Conservation (phyloP, 2,113 vertebrate genomes). For the Platycercus adscitus region DNA sequence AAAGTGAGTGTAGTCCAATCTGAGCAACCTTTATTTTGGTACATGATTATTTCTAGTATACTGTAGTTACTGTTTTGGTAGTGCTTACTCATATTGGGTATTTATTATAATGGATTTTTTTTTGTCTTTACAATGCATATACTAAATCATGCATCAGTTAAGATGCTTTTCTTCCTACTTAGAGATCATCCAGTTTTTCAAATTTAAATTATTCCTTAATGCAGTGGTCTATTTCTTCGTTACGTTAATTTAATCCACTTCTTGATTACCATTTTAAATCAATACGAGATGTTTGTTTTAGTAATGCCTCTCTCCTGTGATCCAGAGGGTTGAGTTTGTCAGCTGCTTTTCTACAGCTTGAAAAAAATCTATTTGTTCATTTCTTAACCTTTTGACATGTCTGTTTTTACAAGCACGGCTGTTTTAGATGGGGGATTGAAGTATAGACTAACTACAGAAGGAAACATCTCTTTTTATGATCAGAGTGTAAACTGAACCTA, state of each 20-base stretch:
- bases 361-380: slow-evolving; percentile 41
- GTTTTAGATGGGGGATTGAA: background rate
- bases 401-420: slow-evolving; percentile 53
- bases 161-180: background rate
- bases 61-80: background rate
- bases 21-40: background rate
- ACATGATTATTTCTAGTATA: background rate
- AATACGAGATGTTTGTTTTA: background rate
- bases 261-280: slow-evolving; percentile 17
- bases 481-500: slow-evolving; percentile 11
- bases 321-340: background rate
- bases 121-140: background rate
- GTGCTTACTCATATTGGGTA: background rate
- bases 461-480: slow-evolving; percentile 44
- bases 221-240: background rate
- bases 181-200: background rate
- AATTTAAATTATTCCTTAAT: background rate
- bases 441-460: slow-evolving; percentile 24
- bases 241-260: background rate
- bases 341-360: slow-evolving; percentile 27
- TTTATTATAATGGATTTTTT: background rate
- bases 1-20: background rate
- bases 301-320: background rate
- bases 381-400: slow-evolving; percentile 59
- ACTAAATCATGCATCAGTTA: background rate